Evolutionary conservation across 2,113 vertebrate species (phyloP).

Genomic region (Rhinoptilus africanus): DNA sequence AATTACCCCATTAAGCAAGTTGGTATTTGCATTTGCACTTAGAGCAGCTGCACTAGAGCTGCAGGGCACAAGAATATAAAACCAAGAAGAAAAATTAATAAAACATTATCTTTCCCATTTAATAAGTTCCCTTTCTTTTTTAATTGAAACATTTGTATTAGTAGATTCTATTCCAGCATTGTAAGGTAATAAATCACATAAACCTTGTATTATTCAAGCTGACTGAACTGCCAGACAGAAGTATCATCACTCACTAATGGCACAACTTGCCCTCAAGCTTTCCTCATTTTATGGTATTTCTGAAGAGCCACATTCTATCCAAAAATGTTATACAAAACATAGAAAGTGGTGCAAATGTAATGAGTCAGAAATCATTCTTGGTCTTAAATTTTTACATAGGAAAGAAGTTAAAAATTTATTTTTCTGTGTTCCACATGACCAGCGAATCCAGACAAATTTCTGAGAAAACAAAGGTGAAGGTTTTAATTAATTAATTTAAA

Average conservation of each 20-base stretch:
- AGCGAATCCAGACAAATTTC: neutral
- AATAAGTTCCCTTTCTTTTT: constrained; percentile 31
- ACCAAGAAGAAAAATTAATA: constrained; percentile 45
- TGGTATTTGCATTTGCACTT: constrained; percentile 33
- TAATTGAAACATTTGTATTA: constrained; percentile 64
- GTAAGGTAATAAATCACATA: constrained; percentile 51
- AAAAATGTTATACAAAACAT: constrained; percentile 56
- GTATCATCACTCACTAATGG: constrained; percentile 30
- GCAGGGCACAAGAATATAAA: constrained; percentile 41
- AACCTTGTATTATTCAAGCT: constrained; percentile 53
- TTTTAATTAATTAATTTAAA: neutral
- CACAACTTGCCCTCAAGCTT: constrained; percentile 52
- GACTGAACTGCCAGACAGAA: constrained; percentile 10
- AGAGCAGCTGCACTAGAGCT: constrained; percentile 23
- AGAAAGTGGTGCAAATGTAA: neutral
- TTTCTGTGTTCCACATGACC: neutral
- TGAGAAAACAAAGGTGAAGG: constrained; percentile 30
- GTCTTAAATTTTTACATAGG: neutral
- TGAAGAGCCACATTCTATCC: constrained; percentile 27
- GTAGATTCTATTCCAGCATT: constrained; percentile 25
- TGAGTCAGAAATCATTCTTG: neutral
- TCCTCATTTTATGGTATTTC: constrained; percentile 47
- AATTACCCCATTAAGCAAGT: constrained; percentile 43
- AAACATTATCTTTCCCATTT: constrained; percentile 46
- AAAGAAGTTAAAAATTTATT: neutral